phyloP scores from a whole-genome alignment of 2,113 vertebrate genomes.

The Scomber japonicus region DNA sequence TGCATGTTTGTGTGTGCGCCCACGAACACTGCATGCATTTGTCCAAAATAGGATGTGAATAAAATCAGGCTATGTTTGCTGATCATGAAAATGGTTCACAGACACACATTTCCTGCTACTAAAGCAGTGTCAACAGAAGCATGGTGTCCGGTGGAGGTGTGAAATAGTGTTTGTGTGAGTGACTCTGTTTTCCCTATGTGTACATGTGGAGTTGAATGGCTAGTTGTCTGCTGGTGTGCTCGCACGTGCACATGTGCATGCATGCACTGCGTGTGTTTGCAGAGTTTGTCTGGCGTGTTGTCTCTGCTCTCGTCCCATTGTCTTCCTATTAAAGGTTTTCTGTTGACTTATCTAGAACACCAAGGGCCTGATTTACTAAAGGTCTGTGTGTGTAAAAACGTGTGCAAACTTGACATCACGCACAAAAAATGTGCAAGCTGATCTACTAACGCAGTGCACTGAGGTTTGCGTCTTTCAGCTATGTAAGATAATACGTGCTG shows the following conservation, averaged over 20 bases:
- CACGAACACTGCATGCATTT: slow-evolving; percentile 22
- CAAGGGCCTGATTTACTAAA: too few relatives aligned
- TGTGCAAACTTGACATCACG: too few relatives aligned
- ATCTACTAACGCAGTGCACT: too few relatives aligned
- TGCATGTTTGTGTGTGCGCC: too few relatives aligned
- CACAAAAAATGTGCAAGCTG: too few relatives aligned
- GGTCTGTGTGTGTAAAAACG: too few relatives aligned
- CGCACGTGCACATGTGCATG: neutral
- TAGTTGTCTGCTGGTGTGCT: neutral
- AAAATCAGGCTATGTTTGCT: slow-evolving; percentile 15
- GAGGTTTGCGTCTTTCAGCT: too few relatives aligned
- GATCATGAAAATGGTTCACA: slow-evolving; percentile 15
- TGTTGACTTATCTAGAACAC: slow-evolving; percentile 7
- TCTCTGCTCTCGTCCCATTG: neutral
- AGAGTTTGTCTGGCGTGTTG: neutral
- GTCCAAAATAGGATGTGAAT: slow-evolving; percentile 12
- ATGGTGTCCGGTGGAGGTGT: neutral
- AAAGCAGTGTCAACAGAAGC: slow-evolving; percentile 27
- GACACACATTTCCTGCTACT: slow-evolving; percentile 19
- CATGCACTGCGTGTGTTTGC: neutral
- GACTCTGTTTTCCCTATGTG: neutral
- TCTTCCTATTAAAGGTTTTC: neutral
- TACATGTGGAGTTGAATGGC: neutral
- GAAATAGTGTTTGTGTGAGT: neutral
- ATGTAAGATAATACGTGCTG: too few relatives aligned